Conservation (phyloP, 1,140 invertebrate genomes). For the Galleria mellonella region DNA sequence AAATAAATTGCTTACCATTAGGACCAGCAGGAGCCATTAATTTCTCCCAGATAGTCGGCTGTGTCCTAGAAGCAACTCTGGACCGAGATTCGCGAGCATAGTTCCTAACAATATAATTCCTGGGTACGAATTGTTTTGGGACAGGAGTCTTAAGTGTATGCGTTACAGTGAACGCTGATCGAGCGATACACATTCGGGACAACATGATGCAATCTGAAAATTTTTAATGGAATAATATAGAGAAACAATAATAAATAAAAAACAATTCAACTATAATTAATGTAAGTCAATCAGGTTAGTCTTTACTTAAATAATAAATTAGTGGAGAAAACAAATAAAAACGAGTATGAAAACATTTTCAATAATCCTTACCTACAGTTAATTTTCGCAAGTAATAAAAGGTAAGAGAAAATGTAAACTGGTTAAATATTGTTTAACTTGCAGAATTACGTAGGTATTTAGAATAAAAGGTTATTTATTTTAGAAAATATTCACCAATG, state of each 20-base stretch:
- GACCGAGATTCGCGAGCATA: constrained; percentile 62
- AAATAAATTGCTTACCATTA: constrained; percentile 64
- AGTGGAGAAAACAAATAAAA: too few species aligned
- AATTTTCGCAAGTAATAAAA: too few species aligned
- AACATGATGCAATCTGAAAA: constrained; percentile 53
- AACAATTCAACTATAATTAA: too few species aligned
- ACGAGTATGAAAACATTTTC: too few species aligned
- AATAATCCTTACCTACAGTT: too few species aligned
- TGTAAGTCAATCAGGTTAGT: too few species aligned
- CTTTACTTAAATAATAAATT: too few species aligned
- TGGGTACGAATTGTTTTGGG: constrained; percentile 53
- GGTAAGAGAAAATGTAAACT: too few species aligned
- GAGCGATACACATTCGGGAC: constrained; percentile 56
- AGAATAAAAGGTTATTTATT: too few species aligned
- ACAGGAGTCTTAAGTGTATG: constrained; percentile 50
- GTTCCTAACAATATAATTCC: constrained; percentile 58
- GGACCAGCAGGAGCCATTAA: constrained; percentile 70
- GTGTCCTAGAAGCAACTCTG: constrained; percentile 36
- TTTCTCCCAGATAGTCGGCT: constrained; percentile 58
- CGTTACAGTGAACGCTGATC: constrained; percentile 43
- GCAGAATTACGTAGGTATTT: too few species aligned
- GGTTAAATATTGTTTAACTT: too few species aligned
- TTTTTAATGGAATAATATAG: constrained; percentile 1
- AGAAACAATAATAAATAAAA: not conserved
- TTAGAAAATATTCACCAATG: too few species aligned